Base-by-base conservation (phyloP, 1,140 invertebrate species). In the Ruditapes philippinarum region DNA sequence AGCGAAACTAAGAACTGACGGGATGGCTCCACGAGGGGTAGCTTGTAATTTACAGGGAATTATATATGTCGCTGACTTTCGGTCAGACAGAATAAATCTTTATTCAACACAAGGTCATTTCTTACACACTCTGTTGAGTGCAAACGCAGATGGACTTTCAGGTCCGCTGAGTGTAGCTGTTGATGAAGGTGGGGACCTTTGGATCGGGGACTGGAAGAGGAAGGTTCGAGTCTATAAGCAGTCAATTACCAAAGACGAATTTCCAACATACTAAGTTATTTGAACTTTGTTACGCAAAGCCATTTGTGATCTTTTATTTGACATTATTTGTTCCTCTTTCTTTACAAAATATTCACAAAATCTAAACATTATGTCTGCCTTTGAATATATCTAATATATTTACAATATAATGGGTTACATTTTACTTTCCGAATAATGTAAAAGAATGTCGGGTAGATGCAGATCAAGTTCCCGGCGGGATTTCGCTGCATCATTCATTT, bases 201-300 rank as follows among this genome's bases (percentile, higher is more conserved):
- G 85, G 85, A 60, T 80, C 17, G 85, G 85, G 14, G 85, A 88
- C 57, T 88, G 85, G 85, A 88, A 88, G 40, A 57, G 85, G 17
- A 57, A 42, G 45, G 74, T 88, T 62, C 74, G 85, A 42, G 42
- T 88, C 7, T 88, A 79, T 51, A 70, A 28, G 9, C 85, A 88
- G 25, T 45, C 36, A 28, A 51, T 79, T 14, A 49, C 1, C 36
- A 49, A 70, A 51, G 40, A 25, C n/a, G 36, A 60, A 7, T 49
- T 11, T 11, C 45, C 17, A 17, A 49, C 45, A 11, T 17, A 49
- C 45, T 49, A 49, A 11, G 17, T 49, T 49, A 7, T 49, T 49
- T 49, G 45, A 11, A 49, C 17, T 49, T 49, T 49, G 45, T 11
- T 49, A 49, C 45, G 17, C 45, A 49, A 49, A 7, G 7, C 45